Conservation (phyloP, 2,797 vertebrate species). For the Lithobates sylvaticus region DNA sequence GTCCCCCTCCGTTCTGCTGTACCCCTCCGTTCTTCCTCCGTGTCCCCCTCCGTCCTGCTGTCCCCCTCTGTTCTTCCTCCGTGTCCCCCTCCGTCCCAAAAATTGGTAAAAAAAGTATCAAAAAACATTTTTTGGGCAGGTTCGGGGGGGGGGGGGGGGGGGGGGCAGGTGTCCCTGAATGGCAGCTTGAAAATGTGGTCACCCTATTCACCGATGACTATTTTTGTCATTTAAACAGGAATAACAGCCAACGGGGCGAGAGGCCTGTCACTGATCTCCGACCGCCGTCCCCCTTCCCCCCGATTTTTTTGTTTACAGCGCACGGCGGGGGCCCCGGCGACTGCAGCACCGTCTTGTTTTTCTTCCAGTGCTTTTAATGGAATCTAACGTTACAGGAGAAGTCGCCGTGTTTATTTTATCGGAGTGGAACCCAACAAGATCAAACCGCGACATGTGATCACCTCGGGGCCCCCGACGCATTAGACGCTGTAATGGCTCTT, state of each 20-base stretch:
- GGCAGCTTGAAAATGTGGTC: no score
- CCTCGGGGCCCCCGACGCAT: constrained; percentile 45
- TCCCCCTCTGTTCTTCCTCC: no score
- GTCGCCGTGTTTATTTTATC: constrained; percentile 68
- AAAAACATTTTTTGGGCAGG: no score
- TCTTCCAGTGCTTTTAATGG: constrained; percentile 61
- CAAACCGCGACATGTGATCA: constrained; percentile 63
- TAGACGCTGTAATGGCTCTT: constrained; percentile 43
- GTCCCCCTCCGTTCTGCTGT: no score
- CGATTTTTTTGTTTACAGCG: constrained; percentile 60
- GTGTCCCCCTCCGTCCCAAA: no score
- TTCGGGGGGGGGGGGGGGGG: no score
- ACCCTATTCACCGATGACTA: background rate
- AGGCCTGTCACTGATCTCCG: constrained; percentile 34
- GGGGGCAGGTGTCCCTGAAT: background rate
- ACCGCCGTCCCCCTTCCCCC: background rate
- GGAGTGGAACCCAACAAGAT: constrained; percentile 65
- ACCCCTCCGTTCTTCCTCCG: no score
- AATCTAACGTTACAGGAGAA: constrained; percentile 63
- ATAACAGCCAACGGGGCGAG: constrained; percentile 40
- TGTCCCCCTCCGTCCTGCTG: no score
- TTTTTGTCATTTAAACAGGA: constrained; percentile 10
- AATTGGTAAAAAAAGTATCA: no score
- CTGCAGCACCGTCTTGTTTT: constrained; percentile 33
- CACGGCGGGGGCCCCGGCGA: constrained; percentile 48